These are phyloP conservation scores for Silurus glanis DNA, from an alignment of 2,113 vertebrate species.

Conservation along the genomic window DNA sequence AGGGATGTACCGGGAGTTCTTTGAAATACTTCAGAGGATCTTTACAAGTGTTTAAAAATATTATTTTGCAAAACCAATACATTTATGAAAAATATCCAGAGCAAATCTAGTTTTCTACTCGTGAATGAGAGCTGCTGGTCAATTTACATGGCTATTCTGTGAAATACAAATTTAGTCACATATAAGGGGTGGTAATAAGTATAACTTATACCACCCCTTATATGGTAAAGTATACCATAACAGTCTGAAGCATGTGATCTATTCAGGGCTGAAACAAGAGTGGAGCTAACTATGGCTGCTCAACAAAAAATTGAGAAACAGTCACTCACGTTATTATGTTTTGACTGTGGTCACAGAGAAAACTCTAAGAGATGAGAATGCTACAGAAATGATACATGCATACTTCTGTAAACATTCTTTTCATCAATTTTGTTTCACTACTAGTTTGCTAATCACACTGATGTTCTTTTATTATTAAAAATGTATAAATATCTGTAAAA, in stretches of 20 bases:
- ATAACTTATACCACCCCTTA: neutral
- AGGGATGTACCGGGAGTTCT: neutral
- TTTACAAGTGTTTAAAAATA: neutral
- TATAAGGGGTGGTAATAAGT: neutral
- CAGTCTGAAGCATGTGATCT: neutral
- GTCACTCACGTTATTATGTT: neutral
- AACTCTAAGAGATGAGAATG: neutral
- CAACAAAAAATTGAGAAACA: neutral
- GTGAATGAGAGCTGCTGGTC: neutral
- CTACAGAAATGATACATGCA: neutral
- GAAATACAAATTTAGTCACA: neutral
- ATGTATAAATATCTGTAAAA: neutral
- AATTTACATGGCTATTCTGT: neutral
- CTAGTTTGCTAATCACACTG: neutral
- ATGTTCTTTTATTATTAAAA: neutral
- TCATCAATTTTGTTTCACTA: no score
- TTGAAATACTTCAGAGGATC: neutral
- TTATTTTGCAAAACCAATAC: neutral
- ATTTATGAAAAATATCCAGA: neutral
- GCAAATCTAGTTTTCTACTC: neutral
- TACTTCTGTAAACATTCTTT: no score
- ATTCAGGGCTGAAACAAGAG: neutral
- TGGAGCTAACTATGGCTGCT: neutral
- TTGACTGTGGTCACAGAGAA: neutral
- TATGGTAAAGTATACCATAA: neutral